Percentiles rank a stretch among this genome's conserved stretches.
These are phyloP conservation scores for Gryon sp. DNA, from an alignment of 1,140 invertebrate species.

Conservation along the genomic window DNA sequence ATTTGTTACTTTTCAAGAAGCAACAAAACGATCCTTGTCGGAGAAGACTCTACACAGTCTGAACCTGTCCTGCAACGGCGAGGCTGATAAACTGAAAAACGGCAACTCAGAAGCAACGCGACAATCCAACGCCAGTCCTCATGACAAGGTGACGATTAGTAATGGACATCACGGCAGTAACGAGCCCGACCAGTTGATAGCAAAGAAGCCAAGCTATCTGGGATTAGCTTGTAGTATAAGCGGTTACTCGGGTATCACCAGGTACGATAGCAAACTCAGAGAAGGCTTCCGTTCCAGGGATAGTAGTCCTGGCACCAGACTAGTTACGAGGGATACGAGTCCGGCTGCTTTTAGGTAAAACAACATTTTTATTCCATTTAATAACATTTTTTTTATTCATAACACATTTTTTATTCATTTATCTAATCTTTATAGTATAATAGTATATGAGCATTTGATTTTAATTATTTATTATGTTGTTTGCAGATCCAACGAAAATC, in stretches of 20 bases:
- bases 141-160: conserved; percentile 69
- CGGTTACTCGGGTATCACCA: conserved; percentile 91
- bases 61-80: conserved; percentile 75
- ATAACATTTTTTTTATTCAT: conserved; percentile 1
- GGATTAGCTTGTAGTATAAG: conserved; percentile 93
- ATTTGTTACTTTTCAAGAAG: conserved; percentile 67
- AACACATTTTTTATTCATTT: conserved; percentile 1
- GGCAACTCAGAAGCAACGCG: conserved; percentile 70
- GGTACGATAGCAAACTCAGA: conserved; percentile 88
- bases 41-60: conserved; percentile 77
- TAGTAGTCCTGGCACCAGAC: conserved; percentile 83
- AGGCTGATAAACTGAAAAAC: conserved; percentile 67
- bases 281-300: conserved; percentile 84
- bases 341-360: conserved; percentile 80
- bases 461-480: not conserved
- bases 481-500: conserved; percentile 74
- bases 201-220: conserved; percentile 88
- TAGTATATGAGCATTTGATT: too few relatives aligned
- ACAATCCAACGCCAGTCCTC: conserved; percentile 69
- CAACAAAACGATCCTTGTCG: conserved; percentile 72
- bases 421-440: too few relatives aligned
- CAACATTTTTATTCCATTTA: conserved; percentile 28
- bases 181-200: conserved; percentile 72
- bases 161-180: conserved; percentile 69
- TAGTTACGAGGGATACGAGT: conserved; percentile 80